A percentile compares a stretch with the other conserved stretches of the same genome.
Evolutionary conservation across 2,113 vertebrate genomes (phyloP).

Genomic region (Bufo bufo): DNA sequence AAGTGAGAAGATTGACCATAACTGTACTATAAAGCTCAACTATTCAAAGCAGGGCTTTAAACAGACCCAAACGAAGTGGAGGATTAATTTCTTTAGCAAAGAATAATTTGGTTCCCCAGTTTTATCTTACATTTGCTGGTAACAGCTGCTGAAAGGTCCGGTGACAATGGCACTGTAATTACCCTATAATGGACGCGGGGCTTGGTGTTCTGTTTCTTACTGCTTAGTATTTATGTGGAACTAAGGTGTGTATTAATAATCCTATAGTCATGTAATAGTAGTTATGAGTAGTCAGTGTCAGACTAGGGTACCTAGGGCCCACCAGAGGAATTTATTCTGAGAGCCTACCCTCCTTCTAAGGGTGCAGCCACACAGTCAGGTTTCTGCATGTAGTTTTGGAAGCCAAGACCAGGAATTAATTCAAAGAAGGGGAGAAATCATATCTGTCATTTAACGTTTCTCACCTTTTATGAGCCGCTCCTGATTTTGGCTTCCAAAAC

Average conservation of each 20-base stretch:
- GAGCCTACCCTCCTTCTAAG: no score
- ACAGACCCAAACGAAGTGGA: conserved; percentile 58
- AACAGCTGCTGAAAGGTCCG: conserved; percentile 76
- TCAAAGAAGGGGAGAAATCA: no score
- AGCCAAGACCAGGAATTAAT: no score
- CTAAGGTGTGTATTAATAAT: conserved; percentile 4
- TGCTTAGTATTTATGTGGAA: neutral
- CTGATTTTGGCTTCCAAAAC: no score
- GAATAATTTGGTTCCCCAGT: conserved; percentile 67
- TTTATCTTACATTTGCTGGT: conserved; percentile 69
- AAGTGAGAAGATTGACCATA: conserved; percentile 65
- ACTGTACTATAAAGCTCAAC: conserved; percentile 47
- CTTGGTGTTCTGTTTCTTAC: conserved; percentile 38
- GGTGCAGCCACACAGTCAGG: no score
- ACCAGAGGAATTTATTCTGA: no score
- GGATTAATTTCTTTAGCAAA: conserved; percentile 63
- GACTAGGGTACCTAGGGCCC: no score
- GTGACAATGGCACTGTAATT: conserved; percentile 68
- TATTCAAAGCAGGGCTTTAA: conserved; percentile 57
- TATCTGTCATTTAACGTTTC: no score
- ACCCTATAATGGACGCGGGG: conserved; percentile 60
- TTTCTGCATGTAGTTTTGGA: no score
- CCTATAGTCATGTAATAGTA: neutral
- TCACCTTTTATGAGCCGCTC: no score
- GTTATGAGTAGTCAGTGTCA: no score